Base-by-base conservation (phyloP, 2,113 vertebrate species). In the Corythaeola cristata region DNA sequence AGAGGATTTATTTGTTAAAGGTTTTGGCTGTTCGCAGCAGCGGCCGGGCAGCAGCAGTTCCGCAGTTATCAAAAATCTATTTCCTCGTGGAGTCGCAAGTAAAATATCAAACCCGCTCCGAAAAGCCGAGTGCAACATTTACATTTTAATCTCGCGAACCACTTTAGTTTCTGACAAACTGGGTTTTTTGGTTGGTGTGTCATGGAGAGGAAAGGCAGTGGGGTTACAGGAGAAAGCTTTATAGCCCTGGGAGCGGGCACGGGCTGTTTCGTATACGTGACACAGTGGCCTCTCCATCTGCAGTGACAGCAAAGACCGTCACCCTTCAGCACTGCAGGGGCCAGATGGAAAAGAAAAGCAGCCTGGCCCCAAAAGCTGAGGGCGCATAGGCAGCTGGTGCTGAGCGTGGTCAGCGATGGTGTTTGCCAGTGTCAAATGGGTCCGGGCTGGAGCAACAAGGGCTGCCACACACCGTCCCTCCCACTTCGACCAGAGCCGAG, bases 71-170 rank as follows among this genome's bases (percentile, higher is more conserved):
- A 97, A 92, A 95, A 96, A 96, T 93, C 95, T 97, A 97, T 97
- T 98, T 96, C 95, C 88, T 95, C 8, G 19, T 58, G 27, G 66
- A 87, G 79, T 58, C 95, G 45, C 85, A 91, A 96, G 95, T 87
- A 76, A 97, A 97, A 94, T 85, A 96, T 72, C 96, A 96, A 95
- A 33, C 82, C 74, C 88, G 60, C 63, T 80, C 89, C n/a, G 55
- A 93, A 96, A 97, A 97, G 90, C 94, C 8, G 17, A 96, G 93
- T 16, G 45, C 88, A 94, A 96, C 96, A 98, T 98, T 98, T 97
- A 96, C 96, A 98, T 98, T 98, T 98, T 97, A 98, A 97, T 98
- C 95, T 97, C 76, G 37, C 66, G 9, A 60, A 93, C 86, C 92
- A 58, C 87, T 96, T 96, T 59, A 4, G 2, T 73, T 97, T 91